Conservation (phyloP, 2,888 invertebrate species). For the Rotaria socialis region DNA sequence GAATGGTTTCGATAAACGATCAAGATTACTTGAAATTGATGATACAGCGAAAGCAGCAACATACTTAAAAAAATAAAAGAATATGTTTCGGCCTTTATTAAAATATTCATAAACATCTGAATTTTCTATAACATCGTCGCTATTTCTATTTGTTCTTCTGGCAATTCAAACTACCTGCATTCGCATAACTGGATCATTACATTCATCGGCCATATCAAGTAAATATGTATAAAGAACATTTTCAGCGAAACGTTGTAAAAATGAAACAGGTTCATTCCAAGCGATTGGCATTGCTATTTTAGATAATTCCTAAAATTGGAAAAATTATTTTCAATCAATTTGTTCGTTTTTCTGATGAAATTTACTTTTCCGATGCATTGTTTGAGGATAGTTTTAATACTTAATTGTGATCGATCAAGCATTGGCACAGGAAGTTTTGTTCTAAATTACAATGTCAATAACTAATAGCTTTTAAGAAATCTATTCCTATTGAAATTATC, state of each 20-base stretch:
- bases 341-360: neutral
- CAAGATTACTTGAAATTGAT: constrained; percentile 86
- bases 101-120: no score
- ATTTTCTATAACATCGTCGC: no score
- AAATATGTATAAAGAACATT: constrained; percentile 82
- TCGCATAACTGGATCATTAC: constrained; percentile 74
- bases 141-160: no score
- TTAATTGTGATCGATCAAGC: constrained; percentile 69
- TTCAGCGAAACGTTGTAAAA: constrained; percentile 86
- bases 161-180: constrained; percentile 60
- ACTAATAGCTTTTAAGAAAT: no score
- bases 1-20: constrained; percentile 89
- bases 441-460: constrained; percentile 50
- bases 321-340: neutral
- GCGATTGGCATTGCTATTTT: constrained; percentile 94
- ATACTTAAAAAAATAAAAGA: constrained; percentile 59
- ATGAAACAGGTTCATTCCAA: constrained; percentile 90
- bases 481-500: no score
- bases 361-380: constrained; percentile 72
- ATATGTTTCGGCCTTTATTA: no score
- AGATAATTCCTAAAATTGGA: constrained; percentile 66
- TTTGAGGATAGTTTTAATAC: constrained; percentile 82
- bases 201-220: constrained; percentile 72
- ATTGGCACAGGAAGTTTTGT: constrained; percentile 59
- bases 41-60: constrained; percentile 85